Evolutionary conservation across 2,888 invertebrate species (phyloP).

Genomic region (Marronus borbonicus): DNA sequence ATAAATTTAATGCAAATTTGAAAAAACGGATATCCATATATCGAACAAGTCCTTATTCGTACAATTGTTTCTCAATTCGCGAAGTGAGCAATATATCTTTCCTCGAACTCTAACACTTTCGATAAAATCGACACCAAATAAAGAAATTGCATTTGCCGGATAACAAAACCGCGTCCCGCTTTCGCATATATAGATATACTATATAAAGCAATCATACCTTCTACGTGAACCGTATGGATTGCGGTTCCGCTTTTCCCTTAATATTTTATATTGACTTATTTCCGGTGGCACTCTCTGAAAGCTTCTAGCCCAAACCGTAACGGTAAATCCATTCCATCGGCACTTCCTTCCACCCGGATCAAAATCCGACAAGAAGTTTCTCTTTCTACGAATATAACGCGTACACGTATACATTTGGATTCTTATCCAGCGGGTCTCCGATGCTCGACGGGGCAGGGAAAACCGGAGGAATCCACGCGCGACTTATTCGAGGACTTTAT

Average conservation of each 20-base stretch:
- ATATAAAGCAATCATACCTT: slow-evolving; percentile 10
- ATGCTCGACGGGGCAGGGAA: too few relatives aligned
- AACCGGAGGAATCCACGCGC: not conserved
- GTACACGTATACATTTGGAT: not conserved
- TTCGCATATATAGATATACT: not conserved
- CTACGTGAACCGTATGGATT: not conserved
- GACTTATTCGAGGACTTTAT: slow-evolving; percentile 13
- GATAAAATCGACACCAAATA: slow-evolving; percentile 10
- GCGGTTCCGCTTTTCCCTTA: not conserved
- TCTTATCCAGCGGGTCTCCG: not conserved
- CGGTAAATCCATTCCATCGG: slow-evolving; percentile 32
- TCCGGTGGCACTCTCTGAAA: slow-evolving; percentile 2
- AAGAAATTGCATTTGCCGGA: slow-evolving; percentile 1
- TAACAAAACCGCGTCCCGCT: not conserved
- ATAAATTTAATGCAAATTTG: too few relatives aligned
- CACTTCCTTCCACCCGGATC: slow-evolving; percentile 4
- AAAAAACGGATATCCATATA: too few relatives aligned
- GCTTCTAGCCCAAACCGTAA: slow-evolving; percentile 20
- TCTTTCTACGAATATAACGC: not conserved
- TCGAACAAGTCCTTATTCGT: not conserved
- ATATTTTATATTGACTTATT: slow-evolving; percentile 34
- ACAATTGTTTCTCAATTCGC: not conserved
- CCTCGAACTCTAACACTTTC: not conserved
- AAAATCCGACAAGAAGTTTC: slow-evolving; percentile 20
- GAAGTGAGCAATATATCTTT: not conserved